Conservation (phyloP, 2,888 invertebrate species). For the Trypoxylon attenuatum region DNA sequence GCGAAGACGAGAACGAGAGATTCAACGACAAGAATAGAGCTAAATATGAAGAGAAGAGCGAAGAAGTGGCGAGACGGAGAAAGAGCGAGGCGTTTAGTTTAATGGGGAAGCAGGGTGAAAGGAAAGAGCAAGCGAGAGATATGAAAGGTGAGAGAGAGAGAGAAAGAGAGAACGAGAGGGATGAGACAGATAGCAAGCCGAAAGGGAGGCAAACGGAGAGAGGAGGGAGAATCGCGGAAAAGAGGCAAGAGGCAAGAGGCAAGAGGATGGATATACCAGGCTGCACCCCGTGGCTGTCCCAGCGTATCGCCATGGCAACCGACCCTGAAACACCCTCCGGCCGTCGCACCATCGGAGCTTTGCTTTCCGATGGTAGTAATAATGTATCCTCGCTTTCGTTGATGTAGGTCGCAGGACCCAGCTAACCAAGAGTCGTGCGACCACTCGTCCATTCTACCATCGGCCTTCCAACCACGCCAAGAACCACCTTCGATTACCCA, state of each 20-base stretch:
- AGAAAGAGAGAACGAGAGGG: constrained; percentile 21
- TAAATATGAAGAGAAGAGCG: no score
- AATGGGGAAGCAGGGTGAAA: constrained; percentile 2
- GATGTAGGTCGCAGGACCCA: constrained; percentile 71
- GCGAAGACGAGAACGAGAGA: not conserved
- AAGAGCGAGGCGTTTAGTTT: not conserved
- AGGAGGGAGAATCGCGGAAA: constrained; percentile 48
- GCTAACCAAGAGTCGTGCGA: no score
- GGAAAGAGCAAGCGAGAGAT: constrained; percentile 15
- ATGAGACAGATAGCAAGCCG: constrained; percentile 17
- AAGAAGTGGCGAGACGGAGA: not conserved
- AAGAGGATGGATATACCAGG: constrained; percentile 59
- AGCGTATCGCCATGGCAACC: constrained; percentile 69
- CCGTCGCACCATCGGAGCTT: constrained; percentile 67
- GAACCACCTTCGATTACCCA: not conserved
- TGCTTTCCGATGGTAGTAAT: constrained; percentile 72
- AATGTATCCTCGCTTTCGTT: constrained; percentile 67
- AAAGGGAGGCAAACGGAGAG: constrained; percentile 14
- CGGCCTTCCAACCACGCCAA: not conserved
- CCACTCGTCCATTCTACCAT: not conserved
- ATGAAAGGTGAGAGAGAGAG: constrained; percentile 32
- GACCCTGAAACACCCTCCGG: constrained; percentile 69
- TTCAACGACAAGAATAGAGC: no score
- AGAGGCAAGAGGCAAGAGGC: constrained; percentile 57
- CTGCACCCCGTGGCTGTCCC: constrained; percentile 59